phyloP scores from a whole-genome alignment of 2,797 vertebrate species.

The Distichodus sexfasciatus region DNA sequence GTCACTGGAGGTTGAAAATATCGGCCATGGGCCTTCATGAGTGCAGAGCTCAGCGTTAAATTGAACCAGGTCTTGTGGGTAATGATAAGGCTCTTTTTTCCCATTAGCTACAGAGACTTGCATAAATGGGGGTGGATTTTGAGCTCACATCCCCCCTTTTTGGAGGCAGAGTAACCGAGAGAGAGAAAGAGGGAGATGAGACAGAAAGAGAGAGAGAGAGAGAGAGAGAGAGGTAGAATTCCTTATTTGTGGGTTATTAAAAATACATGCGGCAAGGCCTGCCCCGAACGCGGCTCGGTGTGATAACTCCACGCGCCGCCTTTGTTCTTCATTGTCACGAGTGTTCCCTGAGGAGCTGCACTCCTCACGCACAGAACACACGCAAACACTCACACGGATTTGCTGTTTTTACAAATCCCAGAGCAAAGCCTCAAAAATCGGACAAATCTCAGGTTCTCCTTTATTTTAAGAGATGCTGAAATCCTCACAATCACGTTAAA shows the following conservation, averaged over 20 bases:
- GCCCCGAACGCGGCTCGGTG: slow-evolving; percentile 48
- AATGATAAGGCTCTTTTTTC: slow-evolving; percentile 47
- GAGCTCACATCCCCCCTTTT: slow-evolving; percentile 51
- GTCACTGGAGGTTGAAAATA: slow-evolving; percentile 51
- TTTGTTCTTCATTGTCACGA: slow-evolving; percentile 70
- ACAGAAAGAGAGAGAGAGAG: neutral
- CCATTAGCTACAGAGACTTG: slow-evolving; percentile 51
- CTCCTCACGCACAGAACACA: slow-evolving; percentile 22
- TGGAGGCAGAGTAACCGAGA: slow-evolving; percentile 40
- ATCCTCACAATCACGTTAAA: too few relatives aligned
- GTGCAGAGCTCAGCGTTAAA: slow-evolving; percentile 51
- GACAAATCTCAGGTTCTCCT: slow-evolving; percentile 39
- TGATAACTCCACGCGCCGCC: slow-evolving; percentile 62
- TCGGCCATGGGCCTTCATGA: slow-evolving; percentile 43
- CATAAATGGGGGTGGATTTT: slow-evolving; percentile 59
- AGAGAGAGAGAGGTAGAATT: slow-evolving; percentile 42
- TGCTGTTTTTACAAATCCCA: too few relatives aligned
- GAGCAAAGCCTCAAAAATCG: slow-evolving; percentile 19
- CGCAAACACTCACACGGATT: too few relatives aligned
- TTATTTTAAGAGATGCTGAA: too few relatives aligned
- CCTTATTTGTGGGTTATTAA: slow-evolving; percentile 70
- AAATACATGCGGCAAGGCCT: slow-evolving; percentile 65
- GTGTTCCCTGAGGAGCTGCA: slow-evolving; percentile 63
- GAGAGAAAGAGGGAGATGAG: neutral
- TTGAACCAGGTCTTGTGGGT: slow-evolving; percentile 54